These are phyloP conservation scores for Ypsolopha scabrella DNA, from an alignment of 2,888 invertebrate genomes.

Conservation along the genomic window DNA sequence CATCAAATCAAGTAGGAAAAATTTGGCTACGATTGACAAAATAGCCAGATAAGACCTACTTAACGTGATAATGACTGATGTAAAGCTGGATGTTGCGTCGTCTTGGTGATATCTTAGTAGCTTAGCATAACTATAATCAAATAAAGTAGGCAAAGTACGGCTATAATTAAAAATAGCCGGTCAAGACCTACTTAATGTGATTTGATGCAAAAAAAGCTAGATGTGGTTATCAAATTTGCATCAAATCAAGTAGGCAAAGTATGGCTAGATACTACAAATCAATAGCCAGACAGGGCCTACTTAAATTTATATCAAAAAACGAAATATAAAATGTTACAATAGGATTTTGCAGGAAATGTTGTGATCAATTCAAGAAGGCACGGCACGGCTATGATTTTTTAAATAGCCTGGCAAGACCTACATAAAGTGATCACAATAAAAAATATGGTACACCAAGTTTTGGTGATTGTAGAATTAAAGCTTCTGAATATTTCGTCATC, in stretches of 20 bases:
- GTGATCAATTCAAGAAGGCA: not conserved
- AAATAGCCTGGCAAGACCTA: no score
- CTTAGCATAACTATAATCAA: not conserved
- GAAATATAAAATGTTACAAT: no score
- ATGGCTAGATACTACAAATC: constrained; percentile 9
- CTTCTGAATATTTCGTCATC: not conserved
- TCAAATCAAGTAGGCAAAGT: constrained; percentile 14
- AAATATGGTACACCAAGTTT: no score
- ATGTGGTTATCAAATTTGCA: not conserved
- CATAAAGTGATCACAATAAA: no score
- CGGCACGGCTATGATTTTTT: no score
- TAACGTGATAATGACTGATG: constrained; percentile 7
- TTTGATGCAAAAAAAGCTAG: not conserved
- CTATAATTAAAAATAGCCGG: constrained; percentile 2
- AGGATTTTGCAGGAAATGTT: no score
- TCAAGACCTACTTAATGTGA: constrained; percentile 5
- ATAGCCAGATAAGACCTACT: constrained; percentile 15
- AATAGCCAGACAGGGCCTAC: not conserved
- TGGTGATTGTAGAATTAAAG: no score
- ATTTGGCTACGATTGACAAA: constrained; percentile 18
- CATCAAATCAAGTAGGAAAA: constrained; percentile 20
- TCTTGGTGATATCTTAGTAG: not conserved
- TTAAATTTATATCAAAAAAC: not conserved
- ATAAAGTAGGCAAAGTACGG: not conserved
- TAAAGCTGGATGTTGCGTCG: not conserved